phyloP scores from a whole-genome alignment of 2,888 invertebrate species.

The Callyntrura guangdongensis region DNA sequence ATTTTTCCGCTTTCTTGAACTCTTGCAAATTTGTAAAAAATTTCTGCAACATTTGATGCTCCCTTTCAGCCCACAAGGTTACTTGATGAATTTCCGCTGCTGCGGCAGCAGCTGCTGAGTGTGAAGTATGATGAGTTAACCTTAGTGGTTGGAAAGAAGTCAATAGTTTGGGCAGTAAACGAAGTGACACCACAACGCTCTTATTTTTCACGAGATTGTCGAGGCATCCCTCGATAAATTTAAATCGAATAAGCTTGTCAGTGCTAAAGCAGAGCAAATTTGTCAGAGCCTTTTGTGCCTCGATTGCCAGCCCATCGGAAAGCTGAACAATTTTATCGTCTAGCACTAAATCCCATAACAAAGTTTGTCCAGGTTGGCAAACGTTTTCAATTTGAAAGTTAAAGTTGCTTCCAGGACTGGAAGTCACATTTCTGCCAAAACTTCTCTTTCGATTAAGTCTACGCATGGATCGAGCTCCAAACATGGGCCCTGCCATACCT shows the following conservation, averaged over 20 bases:
- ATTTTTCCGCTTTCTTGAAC: conserved; percentile 88
- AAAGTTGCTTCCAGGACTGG: conserved; percentile 82
- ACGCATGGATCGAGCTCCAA: conserved; percentile 82
- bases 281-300: conserved; percentile 97
- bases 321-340: conserved; percentile 95
- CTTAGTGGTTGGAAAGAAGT: conserved; percentile 96
- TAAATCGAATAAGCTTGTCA: conserved; percentile 95
- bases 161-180: conserved; percentile 95
- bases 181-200: conserved; percentile 95
- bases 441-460: conserved; percentile 82
- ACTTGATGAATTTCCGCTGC: conserved; percentile 88
- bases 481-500: conserved; percentile 74
- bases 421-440: conserved; percentile 73
- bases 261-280: conserved; percentile 96
- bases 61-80: conserved; percentile 97
- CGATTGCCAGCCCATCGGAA: conserved; percentile 96
- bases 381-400: conserved; percentile 89
- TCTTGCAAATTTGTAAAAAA: conserved; percentile 95
- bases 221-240: conserved; percentile 97
- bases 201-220: conserved; percentile 95
- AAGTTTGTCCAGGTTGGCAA: conserved; percentile 95
- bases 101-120: conserved; percentile 86
- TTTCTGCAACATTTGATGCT: conserved; percentile 96
- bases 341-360: conserved; percentile 97
- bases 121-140: conserved; percentile 86